phyloP scores from a whole-genome alignment of 2,113 vertebrate genomes.

The Peromyscus leucopus region DNA sequence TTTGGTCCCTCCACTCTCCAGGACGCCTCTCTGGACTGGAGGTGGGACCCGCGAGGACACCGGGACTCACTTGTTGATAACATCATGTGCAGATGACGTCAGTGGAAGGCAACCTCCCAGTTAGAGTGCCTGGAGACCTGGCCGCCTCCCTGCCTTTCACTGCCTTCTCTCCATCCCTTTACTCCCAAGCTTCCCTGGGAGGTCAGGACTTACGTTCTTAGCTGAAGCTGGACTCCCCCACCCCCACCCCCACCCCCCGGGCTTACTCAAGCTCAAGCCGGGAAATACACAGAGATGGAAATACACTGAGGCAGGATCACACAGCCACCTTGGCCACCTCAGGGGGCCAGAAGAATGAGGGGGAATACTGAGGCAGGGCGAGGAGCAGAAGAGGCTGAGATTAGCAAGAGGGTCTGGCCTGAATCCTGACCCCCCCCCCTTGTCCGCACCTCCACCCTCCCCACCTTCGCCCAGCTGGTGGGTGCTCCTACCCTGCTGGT shows the following conservation, averaged over 20 bases:
- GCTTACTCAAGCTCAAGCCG: background rate
- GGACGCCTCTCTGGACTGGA: constrained; percentile 4
- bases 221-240: background rate
- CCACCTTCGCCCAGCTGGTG: constrained; percentile 64
- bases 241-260: background rate
- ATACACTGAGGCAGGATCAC: background rate
- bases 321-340: background rate
- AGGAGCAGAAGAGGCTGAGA: constrained; percentile 9
- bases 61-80: background rate
- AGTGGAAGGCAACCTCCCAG: background rate
- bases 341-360: background rate
- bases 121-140: background rate
- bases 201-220: background rate
- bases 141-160: background rate
- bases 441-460: constrained; percentile 34
- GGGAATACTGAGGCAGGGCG: background rate
- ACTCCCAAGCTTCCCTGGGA: background rate
- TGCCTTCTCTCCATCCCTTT: background rate
- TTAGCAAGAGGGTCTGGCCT: constrained; percentile 18
- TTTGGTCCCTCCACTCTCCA: constrained; percentile 22
- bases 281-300: background rate
- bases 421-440: background rate
- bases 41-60: background rate
- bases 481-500: constrained; percentile 82
- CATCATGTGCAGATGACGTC: background rate